Base-by-base conservation (phyloP, 2,797 vertebrate genomes). In the Aulostomus chinensis region DNA sequence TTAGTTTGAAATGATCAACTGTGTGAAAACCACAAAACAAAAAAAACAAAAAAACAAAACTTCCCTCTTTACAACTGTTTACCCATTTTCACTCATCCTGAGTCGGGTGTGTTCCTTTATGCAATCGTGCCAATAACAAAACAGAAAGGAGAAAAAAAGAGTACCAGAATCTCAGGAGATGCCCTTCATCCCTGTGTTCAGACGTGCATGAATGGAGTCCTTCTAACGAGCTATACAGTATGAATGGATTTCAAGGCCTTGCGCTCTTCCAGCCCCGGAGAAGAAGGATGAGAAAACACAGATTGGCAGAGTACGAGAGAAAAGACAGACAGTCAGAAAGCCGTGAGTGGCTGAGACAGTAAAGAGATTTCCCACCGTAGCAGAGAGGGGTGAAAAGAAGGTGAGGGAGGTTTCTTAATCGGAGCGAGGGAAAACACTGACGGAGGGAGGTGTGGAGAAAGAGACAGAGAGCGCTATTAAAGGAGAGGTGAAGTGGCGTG, bases 361-460 rank as follows among this genome's bases (percentile, higher is more conserved):
- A 61, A 77, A 71, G 53, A 76, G 73, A 79, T 82, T 82, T 83
- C 57, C 71, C 80, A 76, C 56, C 60, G 54, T 76, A 45, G 65
- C 47, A 43, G 50, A 68, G 74, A 3, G 31, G 35, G 52, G 22
- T n/a, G 4, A 69, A 61, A 36, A 63, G 61, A 59, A 53, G 68
- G 63, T 51, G 68, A 76, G 42, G 36, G 55, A 51, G 76, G 61
- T 58, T 70, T 62, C 66, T 58, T 61, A 78, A 72, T 74, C 56
- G 68, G 71, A 75, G 76, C 48, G 45, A 75, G 77, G 65, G 56
- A 68, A 78, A 76, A 74, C 74, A 69, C 58, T 33, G 73, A 56
- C 58, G 35, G 41, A 35, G 63, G 43, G 71, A 65, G 53, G 77
- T 68, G 73, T 70, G 78, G 76, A 76, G 79, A 86, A 84, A 75